Evolutionary conservation across 2,888 invertebrate genomes (phyloP).

Genomic region (Sclerodermus sp.): DNA sequence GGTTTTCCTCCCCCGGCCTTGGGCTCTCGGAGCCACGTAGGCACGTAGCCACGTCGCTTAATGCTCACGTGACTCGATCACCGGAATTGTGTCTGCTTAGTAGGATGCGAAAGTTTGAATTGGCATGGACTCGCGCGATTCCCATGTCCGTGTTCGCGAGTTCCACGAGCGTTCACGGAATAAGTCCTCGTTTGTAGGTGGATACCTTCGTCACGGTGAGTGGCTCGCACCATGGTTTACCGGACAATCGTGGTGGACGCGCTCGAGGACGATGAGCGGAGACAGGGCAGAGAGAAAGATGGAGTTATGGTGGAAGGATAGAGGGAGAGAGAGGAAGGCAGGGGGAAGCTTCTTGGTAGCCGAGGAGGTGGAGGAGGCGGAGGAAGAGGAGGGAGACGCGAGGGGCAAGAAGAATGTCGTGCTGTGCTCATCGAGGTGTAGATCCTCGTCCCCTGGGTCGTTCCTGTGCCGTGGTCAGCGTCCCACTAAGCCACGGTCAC

Average conservation of each 20-base stretch:
- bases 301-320: slow-evolving; percentile 10
- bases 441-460: slow-evolving; percentile 57
- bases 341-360: slow-evolving; percentile 25
- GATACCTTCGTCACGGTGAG: slow-evolving; percentile 53
- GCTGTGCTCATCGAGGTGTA: slow-evolving; percentile 58
- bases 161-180: slow-evolving; percentile 32
- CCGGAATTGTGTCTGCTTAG: too few species aligned
- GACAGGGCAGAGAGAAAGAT: slow-evolving; percentile 23
- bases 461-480: slow-evolving; percentile 54
- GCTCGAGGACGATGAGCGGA: slow-evolving; percentile 44
- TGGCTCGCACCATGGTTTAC: slow-evolving; percentile 48
- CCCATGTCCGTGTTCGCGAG: slow-evolving; percentile 39
- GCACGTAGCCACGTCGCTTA: too few species aligned
- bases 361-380: slow-evolving; percentile 31
- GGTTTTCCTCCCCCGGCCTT: too few species aligned
- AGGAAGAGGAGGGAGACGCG: slow-evolving; percentile 31
- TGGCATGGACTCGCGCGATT: slow-evolving; percentile 27
- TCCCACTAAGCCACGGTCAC: slow-evolving; percentile 55
- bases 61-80: too few species aligned
- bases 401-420: slow-evolving; percentile 51
- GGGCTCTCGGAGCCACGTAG: too few species aligned
- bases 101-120: background rate
- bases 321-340: slow-evolving; percentile 22
- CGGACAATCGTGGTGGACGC: slow-evolving; percentile 47
- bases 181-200: slow-evolving; percentile 46